Evolutionary conservation across 2,113 vertebrate species (phyloP), one percentile per base, ranked within the genome.

Genomic region (Dermatemys mawii): DNA sequence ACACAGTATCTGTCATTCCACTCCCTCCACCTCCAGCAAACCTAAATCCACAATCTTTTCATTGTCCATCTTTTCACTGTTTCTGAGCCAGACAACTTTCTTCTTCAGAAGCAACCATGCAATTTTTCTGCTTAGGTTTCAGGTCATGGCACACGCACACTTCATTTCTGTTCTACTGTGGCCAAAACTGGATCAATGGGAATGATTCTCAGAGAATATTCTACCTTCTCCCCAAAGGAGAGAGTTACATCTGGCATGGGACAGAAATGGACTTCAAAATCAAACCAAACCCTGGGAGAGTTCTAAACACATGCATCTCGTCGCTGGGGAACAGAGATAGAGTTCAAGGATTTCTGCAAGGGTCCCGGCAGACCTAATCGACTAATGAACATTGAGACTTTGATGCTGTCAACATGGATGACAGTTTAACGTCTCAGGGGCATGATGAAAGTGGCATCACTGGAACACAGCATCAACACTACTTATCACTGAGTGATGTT

Each of bases 81-180:
- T 1, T 27, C 26, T 44, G 2, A 88, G 63, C 60, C 75, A 0
- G 4, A 55, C 83, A 81, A 13, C 10, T 5, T 0, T 3, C 70
- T 87, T 85, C 82, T 78, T 83, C 80, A 82, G 50, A 55, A 91
- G 80, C 51, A 57, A 84, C 63, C 2, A 11, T 84, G 73, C 11
- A 70, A 1, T 4, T 83, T n/a, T 89, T 13, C 78, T 85, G 44
- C 84, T 83, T 89, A 38, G 38, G 13, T 55, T 55, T 82, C 38
- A 44, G 27, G 38, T 11, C 70, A 24, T 8, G 26, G 24, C 78
- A 46, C 88, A 35, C 87, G 49, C 53, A 87, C 54, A 48, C 14
- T 49, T 51, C 70, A 8, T 86, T 87, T 87, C 70, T 86, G 29
- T 83, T 94, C 91, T 89, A 73, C 87, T 89, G 78, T 83, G 88